phyloP scores from a whole-genome alignment of 2,888 invertebrate genomes.

The Hydraecia micacea region DNA sequence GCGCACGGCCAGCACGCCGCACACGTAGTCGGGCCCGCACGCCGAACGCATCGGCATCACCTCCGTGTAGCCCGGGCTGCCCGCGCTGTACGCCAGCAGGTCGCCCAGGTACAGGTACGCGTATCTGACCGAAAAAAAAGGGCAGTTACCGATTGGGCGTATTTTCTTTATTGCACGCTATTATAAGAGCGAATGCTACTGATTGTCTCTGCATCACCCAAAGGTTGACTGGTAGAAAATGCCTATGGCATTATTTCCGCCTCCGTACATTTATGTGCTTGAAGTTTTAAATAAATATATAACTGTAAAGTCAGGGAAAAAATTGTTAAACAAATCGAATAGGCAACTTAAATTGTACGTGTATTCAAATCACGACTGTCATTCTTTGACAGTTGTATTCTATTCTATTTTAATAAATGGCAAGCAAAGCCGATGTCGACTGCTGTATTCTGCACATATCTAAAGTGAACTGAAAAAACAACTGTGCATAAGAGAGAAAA shows the following conservation, averaged over 20 bases:
- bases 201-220: too few relatives aligned
- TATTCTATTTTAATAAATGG: too few relatives aligned
- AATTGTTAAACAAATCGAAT: background rate
- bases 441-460: too few relatives aligned
- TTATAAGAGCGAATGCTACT: background rate
- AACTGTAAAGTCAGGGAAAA: background rate
- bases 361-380: background rate
- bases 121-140: constrained; percentile 61
- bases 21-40: constrained; percentile 78
- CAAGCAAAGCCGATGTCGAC: too few relatives aligned
- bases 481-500: too few relatives aligned
- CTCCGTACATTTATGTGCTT: too few relatives aligned
- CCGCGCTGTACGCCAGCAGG: constrained; percentile 71
- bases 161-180: background rate
- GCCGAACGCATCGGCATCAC: constrained; percentile 77
- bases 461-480: too few relatives aligned
- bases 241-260: too few relatives aligned
- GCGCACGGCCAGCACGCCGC: constrained; percentile 78
- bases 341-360: background rate
- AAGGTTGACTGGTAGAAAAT: too few relatives aligned
- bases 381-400: background rate
- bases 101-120: constrained; percentile 80
- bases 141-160: background rate
- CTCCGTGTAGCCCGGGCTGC: constrained; percentile 73
- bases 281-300: too few relatives aligned